phyloP scores from a whole-genome alignment of 2,113 vertebrate genomes.

The Boleophthalmus pectinirostris region DNA sequence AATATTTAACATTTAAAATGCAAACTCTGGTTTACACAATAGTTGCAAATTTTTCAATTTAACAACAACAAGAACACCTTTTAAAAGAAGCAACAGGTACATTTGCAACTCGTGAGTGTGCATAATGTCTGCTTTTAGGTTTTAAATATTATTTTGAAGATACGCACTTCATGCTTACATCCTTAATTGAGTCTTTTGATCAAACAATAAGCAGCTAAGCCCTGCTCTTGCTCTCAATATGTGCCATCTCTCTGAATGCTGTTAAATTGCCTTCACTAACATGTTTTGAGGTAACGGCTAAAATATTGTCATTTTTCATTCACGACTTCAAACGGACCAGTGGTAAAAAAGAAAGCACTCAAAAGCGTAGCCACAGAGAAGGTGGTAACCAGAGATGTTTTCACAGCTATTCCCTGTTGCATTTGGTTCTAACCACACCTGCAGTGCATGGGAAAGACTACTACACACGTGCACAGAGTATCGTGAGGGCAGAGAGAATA shows the following conservation, averaged over 20 bases:
- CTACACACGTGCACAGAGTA: slow-evolving; percentile 35
- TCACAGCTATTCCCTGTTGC: slow-evolving; percentile 63
- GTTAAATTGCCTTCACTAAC: slow-evolving; percentile 50
- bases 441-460: slow-evolving; percentile 57
- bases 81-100: no score
- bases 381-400: slow-evolving; percentile 76
- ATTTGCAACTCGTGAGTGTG: background rate
- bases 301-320: slow-evolving; percentile 76
- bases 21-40: no score
- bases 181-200: slow-evolving; percentile 26
- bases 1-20: no score
- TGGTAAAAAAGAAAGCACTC: slow-evolving; percentile 58
- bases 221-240: slow-evolving; percentile 41
- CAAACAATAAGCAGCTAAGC: slow-evolving; percentile 21
- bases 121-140: background rate
- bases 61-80: no score
- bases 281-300: slow-evolving; percentile 48
- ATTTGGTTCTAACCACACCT: slow-evolving; percentile 56
- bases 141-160: background rate
- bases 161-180: background rate
- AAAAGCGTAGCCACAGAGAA: slow-evolving; percentile 63
- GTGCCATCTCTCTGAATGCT: slow-evolving; percentile 61
- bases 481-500: slow-evolving; percentile 22
- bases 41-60: no score
- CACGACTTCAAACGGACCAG: slow-evolving; percentile 72